Conservation (phyloP, 2,888 invertebrate species). For the Lamproptera curius region DNA sequence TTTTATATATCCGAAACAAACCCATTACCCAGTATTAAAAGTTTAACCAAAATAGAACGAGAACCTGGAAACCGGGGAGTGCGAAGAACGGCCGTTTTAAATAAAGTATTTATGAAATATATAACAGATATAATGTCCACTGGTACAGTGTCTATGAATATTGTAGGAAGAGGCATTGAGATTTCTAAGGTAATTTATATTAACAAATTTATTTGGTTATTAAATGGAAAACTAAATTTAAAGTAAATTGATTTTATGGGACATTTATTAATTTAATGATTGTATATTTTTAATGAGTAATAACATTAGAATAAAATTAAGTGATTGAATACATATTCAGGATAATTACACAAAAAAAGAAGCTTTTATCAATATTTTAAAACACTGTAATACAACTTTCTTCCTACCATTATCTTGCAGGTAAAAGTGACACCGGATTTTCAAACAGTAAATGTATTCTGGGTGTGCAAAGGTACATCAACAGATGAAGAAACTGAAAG, state of each 20-base stretch:
- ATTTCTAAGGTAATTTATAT: slow-evolving; percentile 80
- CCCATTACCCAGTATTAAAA: slow-evolving; percentile 53
- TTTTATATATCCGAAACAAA: slow-evolving; percentile 47
- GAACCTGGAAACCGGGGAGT: slow-evolving; percentile 73
- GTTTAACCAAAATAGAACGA: slow-evolving; percentile 60
- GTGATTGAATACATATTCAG: too few relatives aligned
- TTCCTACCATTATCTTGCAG: slow-evolving; percentile 45
- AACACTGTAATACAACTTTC: neutral
- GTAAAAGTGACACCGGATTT: slow-evolving; percentile 83
- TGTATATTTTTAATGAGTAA: too few relatives aligned
- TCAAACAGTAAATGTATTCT: slow-evolving; percentile 82
- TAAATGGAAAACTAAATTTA: too few relatives aligned
- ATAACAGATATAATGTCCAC: slow-evolving; percentile 88
- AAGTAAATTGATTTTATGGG: too few relatives aligned
- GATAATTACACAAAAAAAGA: too few relatives aligned
- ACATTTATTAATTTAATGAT: too few relatives aligned
- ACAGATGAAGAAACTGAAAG: slow-evolving; percentile 73
- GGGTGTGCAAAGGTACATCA: slow-evolving; percentile 79
- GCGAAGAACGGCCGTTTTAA: slow-evolving; percentile 82
- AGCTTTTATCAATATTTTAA: too few relatives aligned
- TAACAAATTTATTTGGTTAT: too few relatives aligned
- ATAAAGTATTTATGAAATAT: slow-evolving; percentile 89
- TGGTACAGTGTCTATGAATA: slow-evolving; percentile 79
- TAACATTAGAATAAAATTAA: too few relatives aligned
- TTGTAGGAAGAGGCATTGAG: slow-evolving; percentile 84